phyloP scores from a whole-genome alignment of 2,888 invertebrate species.

The Oxyteleia sp. region DNA sequence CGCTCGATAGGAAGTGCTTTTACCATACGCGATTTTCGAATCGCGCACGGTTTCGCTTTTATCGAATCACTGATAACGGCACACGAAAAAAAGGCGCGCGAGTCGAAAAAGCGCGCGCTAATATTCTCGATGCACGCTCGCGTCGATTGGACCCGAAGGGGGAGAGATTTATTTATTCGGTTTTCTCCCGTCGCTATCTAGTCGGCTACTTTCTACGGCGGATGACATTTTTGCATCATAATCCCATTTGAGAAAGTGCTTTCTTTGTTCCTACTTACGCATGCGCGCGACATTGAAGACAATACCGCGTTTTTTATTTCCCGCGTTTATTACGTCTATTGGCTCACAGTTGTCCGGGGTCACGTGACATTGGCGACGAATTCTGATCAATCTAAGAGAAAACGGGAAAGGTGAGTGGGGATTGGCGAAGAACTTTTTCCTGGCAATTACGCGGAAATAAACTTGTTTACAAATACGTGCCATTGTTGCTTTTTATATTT shows the following conservation, averaged over 20 bases:
- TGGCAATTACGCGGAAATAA: no score
- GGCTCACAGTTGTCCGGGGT: neutral
- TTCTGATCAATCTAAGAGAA: slow-evolving; percentile 5
- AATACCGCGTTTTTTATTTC: slow-evolving; percentile 23
- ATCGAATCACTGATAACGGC: slow-evolving; percentile 44
- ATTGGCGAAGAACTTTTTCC: neutral
- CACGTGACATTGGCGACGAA: neutral
- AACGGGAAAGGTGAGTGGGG: neutral
- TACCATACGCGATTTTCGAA: slow-evolving; percentile 26
- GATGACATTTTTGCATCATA: slow-evolving; percentile 74
- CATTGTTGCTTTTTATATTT: no score
- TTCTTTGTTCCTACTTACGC: slow-evolving; percentile 64
- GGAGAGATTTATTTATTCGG: neutral
- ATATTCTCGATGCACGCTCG: slow-evolving; percentile 33
- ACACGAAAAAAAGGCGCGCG: no score
- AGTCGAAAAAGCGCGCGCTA: neutral
- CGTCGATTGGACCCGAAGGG: slow-evolving; percentile 4
- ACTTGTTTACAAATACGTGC: no score
- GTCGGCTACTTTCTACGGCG: slow-evolving; percentile 71
- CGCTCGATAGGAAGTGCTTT: slow-evolving; percentile 11
- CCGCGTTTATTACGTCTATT: slow-evolving; percentile 40
- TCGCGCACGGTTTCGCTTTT: slow-evolving; percentile 49
- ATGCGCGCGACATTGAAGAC: slow-evolving; percentile 47
- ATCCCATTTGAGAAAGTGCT: slow-evolving; percentile 70
- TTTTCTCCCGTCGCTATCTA: slow-evolving; percentile 43